Percentiles rank a stretch among this genome's conserved stretches.
Conservation (phyloP, 2,113 vertebrate genomes). For the Chaetops frenatus region DNA sequence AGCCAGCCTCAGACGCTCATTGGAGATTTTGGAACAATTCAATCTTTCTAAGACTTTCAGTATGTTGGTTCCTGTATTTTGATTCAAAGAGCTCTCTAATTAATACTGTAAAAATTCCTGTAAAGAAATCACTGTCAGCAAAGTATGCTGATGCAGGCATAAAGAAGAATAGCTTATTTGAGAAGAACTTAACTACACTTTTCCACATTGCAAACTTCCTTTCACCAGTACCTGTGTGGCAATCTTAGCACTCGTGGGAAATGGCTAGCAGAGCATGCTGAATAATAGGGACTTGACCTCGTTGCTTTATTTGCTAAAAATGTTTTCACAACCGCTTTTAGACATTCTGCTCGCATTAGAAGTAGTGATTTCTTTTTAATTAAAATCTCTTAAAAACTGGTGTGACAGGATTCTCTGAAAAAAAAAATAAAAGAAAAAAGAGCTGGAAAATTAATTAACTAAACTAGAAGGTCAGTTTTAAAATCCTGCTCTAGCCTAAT, state of each 20-base stretch:
- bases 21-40: not conserved
- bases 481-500: slow-evolving; percentile 72
- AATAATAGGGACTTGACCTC: not conserved
- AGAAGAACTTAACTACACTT: not conserved
- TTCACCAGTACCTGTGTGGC: not conserved
- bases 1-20: not conserved
- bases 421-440: not conserved
- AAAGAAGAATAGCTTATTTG: not conserved
- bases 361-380: slow-evolving; percentile 11
- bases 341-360: not conserved
- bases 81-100: not conserved
- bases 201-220: not conserved
- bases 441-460: slow-evolving; percentile 63
- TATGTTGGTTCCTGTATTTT: not conserved
- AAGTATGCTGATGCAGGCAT: not conserved
- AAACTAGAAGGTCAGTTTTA: slow-evolving; percentile 70
- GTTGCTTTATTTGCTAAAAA: slow-evolving; percentile 6
- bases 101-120: not conserved
- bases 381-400: slow-evolving; percentile 29
- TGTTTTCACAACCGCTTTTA: slow-evolving; percentile 8
- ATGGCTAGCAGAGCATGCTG: not conserved
- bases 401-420: not conserved
- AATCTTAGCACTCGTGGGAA: not conserved
- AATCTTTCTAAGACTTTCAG: not conserved
- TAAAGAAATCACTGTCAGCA: not conserved